Evolutionary conservation across 2,888 invertebrate genomes (phyloP).

Genomic region (Gibbula magus): DNA sequence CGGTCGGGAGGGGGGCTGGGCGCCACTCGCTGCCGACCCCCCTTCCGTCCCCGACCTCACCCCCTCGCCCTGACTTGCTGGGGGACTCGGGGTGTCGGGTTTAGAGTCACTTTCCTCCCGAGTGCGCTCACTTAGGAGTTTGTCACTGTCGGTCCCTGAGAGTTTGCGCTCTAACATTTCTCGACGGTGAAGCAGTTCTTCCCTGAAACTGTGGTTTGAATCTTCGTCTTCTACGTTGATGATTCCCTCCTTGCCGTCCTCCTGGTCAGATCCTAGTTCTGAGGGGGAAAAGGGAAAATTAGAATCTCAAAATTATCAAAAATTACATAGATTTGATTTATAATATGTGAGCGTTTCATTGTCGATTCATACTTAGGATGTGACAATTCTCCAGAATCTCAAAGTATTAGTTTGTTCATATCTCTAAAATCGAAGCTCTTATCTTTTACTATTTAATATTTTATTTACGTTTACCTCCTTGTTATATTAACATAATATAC

Average conservation of each 20-base stretch:
- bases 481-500: too few relatives aligned
- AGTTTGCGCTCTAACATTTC: slow-evolving; percentile 13
- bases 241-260: slow-evolving; percentile 33
- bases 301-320: background rate
- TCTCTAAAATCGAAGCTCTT: too few relatives aligned
- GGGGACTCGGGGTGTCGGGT: background rate
- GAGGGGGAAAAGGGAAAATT: background rate
- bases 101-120: slow-evolving; percentile 5
- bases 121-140: background rate
- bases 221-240: slow-evolving; percentile 42
- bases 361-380: too few relatives aligned
- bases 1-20: slow-evolving; percentile 45
- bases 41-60: background rate
- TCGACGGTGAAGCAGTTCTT: background rate
- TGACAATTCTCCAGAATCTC: too few relatives aligned
- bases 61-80: background rate
- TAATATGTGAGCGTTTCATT: background rate
- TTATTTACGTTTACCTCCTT: too few relatives aligned
- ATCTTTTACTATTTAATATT: too few relatives aligned
- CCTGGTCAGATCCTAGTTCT: background rate
- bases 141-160: slow-evolving; percentile 3
- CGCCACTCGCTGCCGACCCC: background rate
- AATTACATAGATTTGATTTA: background rate
- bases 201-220: slow-evolving; percentile 31
- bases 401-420: too few relatives aligned